Evolutionary conservation across 2,113 vertebrate genomes (phyloP), one percentile per base, ranked within the genome.

Genomic region (Lepus europaeus): DNA sequence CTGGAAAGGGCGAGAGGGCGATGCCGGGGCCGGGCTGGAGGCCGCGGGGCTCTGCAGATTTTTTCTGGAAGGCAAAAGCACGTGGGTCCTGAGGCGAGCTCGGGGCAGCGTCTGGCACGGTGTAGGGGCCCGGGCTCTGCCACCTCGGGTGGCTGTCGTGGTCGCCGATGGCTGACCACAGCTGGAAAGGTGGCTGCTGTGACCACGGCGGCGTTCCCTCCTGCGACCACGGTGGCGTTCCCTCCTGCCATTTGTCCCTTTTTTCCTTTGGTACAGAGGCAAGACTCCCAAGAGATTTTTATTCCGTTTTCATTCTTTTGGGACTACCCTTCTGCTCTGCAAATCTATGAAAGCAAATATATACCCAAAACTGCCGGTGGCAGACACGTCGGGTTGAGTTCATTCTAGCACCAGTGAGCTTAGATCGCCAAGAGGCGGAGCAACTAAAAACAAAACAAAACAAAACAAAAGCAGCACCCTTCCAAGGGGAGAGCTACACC

Each of bases 41-140:
- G 91, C 90, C 93, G 72, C 76, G 77, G 69, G 89, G 96, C 93
- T 61, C 56, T 88, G 85, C 1, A 25, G 83, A 29, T 89, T 92
- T 92, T 96, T 96, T 85, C 98, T 98, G 77, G 92, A 97, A 97
- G 69, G 29, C 89, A 97, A 79, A 92, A 87, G 88, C 82, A 87
- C 59, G 63, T 12, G 49, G 83, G 25, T 27, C 45, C 10, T 68
- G 56, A 59, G 56, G 45, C 45, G 45, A 45, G 45, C 45, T 45
- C 45, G 45, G 45, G 39, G 45, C 45, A 45, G 45, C 7, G 6
- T 45, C 45, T 6, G 6, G 45, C 45, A 1, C 45, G 45, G 45
- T 1, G 45, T 45, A 0, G 45, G 45, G 45, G 7, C 45, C 45
- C 6, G 45, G 45, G 45, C 45, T 45, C 45, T 45, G 45, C 45